Percentiles rank a stretch among this genome's conserved stretches.
Conservation (phyloP, 1,140 invertebrate species). For the Medauroidea extradentata region DNA sequence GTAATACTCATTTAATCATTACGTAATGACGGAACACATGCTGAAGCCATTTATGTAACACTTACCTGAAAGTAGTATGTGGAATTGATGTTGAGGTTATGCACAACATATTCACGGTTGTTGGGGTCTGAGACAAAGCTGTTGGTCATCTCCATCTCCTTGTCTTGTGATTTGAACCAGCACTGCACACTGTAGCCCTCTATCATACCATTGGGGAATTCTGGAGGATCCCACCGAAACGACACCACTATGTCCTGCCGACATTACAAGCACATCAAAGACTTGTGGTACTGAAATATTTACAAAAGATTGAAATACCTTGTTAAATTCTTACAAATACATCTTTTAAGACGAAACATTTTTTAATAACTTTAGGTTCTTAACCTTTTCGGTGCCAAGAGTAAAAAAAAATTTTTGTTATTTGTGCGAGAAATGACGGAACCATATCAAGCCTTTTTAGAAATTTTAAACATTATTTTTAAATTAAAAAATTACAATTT, state of each 20-base stretch:
- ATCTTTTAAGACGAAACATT: too few relatives aligned
- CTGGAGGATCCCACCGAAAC: slow-evolving; percentile 70
- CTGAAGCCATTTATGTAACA: too few relatives aligned
- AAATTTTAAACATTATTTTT: too few relatives aligned
- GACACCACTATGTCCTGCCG: slow-evolving; percentile 28
- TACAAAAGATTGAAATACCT: slow-evolving; percentile 1
- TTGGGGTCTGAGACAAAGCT: slow-evolving; percentile 24
- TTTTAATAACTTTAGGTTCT: too few relatives aligned
- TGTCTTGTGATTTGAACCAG: slow-evolving; percentile 49
- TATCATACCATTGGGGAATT: slow-evolving; percentile 66
- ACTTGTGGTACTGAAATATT: neutral
- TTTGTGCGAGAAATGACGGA: too few relatives aligned
- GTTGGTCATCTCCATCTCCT: slow-evolving; percentile 35
- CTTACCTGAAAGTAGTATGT: slow-evolving; percentile 73
- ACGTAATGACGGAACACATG: too few relatives aligned
- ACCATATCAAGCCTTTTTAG: too few relatives aligned
- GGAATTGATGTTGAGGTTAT: slow-evolving; percentile 53
- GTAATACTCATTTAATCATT: too few relatives aligned
- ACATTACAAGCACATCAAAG: slow-evolving; percentile 11
- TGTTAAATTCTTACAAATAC: too few relatives aligned
- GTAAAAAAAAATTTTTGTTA: too few relatives aligned
- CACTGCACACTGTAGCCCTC: slow-evolving; percentile 65
- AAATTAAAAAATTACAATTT: too few relatives aligned
- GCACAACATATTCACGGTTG: slow-evolving; percentile 51
- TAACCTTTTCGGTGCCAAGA: too few relatives aligned